Evolutionary conservation across 2,113 vertebrate genomes (phyloP).

Genomic region (Mixornis gularis): DNA sequence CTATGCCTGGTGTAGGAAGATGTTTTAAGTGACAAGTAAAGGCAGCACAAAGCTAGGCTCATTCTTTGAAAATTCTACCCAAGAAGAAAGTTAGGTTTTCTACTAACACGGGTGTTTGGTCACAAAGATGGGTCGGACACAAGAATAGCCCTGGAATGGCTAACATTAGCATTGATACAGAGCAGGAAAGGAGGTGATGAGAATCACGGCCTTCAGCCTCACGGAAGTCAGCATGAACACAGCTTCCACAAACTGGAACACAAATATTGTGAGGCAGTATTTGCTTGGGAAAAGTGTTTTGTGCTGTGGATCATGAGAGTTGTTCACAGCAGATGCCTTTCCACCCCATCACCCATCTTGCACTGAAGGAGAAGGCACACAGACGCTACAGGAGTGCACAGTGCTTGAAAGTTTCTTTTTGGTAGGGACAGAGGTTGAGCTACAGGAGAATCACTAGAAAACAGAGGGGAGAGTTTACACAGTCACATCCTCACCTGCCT

Average conservation of each 20-base stretch:
- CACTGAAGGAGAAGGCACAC: neutral
- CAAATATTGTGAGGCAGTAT: neutral
- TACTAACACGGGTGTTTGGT: neutral
- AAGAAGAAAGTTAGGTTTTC: neutral
- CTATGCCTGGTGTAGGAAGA: neutral
- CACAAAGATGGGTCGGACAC: neutral
- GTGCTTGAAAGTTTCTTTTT: neutral
- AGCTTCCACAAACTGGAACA: neutral
- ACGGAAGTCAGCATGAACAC: neutral
- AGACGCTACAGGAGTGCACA: neutral
- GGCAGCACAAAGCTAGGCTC: neutral
- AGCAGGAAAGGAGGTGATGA: neutral
- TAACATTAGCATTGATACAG: neutral
- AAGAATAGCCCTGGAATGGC: neutral
- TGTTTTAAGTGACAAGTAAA: slow-evolving; percentile 29
- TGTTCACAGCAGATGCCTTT: neutral
- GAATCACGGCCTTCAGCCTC: neutral
- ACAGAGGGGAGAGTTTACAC: neutral
- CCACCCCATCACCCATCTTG: accelerated
- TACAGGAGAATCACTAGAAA: neutral
- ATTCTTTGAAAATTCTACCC: neutral
- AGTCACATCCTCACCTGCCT: neutral
- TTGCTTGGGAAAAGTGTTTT: neutral
- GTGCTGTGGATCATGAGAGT: neutral
- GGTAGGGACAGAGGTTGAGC: neutral